These are phyloP conservation scores for Magallana angulata DNA, from an alignment of 1,140 invertebrate species.

Conservation along the genomic window DNA sequence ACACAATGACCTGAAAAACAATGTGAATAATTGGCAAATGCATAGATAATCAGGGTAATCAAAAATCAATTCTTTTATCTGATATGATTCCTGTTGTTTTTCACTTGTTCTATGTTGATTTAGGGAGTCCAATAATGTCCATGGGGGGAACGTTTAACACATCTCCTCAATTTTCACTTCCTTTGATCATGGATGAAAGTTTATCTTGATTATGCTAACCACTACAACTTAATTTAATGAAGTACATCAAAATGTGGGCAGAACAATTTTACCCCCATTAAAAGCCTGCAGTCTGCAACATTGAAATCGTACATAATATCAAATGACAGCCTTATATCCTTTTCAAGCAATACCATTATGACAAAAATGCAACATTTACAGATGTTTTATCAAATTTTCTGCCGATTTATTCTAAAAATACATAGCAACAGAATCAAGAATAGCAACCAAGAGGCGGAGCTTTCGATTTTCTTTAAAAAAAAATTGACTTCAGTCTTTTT, in stretches of 20 bases:
- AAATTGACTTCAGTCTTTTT: background rate
- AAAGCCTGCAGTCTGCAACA: background rate
- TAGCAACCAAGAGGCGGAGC: too few relatives aligned
- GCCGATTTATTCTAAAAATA: too few relatives aligned
- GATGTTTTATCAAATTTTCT: too few relatives aligned
- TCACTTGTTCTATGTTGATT: conserved; percentile 14
- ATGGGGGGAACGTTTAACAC: background rate
- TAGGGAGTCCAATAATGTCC: background rate
- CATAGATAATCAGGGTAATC: conserved; percentile 25
- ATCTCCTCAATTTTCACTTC: conserved; percentile 21
- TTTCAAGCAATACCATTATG: too few relatives aligned
- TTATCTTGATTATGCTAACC: conserved; percentile 14
- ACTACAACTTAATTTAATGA: background rate
- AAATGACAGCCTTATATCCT: too few relatives aligned
- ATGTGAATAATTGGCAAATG: conserved; percentile 27
- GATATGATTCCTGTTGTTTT: background rate
- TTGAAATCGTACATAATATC: background rate
- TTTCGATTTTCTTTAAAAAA: too few relatives aligned
- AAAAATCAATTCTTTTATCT: conserved; percentile 24
- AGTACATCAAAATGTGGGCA: background rate
- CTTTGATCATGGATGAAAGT: background rate
- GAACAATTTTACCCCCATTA: background rate
- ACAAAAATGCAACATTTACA: too few relatives aligned
- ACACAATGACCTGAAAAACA: conserved; percentile 13
- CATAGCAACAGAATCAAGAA: too few relatives aligned